Percentiles rank a stretch among this genome's conserved stretches.
Evolutionary conservation across 2,888 invertebrate genomes (phyloP).

Genomic region (Cenopis cana): DNA sequence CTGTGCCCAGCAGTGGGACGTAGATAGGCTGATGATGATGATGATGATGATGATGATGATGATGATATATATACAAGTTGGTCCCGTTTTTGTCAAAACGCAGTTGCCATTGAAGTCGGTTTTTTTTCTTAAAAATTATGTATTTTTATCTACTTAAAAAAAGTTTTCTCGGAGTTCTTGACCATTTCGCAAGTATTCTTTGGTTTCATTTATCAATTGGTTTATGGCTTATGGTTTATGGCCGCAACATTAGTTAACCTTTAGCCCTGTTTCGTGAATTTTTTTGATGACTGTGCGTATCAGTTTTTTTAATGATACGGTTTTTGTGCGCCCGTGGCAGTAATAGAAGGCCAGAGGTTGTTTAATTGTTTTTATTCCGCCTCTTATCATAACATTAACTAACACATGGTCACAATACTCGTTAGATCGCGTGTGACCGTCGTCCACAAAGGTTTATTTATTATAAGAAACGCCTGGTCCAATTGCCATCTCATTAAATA

Average conservation of each 20-base stretch:
- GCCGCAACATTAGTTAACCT: conserved; percentile 45
- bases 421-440: not conserved
- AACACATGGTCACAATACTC: not conserved
- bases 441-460: not conserved
- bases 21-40: no score
- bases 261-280: conserved; percentile 40
- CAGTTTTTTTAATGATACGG: conserved; percentile 13
- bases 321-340: not conserved
- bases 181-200: conserved; percentile 44
- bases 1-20: no score
- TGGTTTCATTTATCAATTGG: conserved; percentile 32
- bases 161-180: conserved; percentile 44
- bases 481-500: not conserved
- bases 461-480: not conserved
- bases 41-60: no score
- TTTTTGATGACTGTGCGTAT: conserved; percentile 38
- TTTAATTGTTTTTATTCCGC: not conserved
- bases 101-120: no score
- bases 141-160: no score
- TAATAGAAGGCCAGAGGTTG: not conserved
- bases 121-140: no score
- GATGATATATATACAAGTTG: no score
- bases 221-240: conserved; percentile 32
- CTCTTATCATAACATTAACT: not conserved
- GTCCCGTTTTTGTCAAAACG: no score